Base-by-base conservation (phyloP, 2,113 vertebrate species). In the Acanthisitta chloris region DNA sequence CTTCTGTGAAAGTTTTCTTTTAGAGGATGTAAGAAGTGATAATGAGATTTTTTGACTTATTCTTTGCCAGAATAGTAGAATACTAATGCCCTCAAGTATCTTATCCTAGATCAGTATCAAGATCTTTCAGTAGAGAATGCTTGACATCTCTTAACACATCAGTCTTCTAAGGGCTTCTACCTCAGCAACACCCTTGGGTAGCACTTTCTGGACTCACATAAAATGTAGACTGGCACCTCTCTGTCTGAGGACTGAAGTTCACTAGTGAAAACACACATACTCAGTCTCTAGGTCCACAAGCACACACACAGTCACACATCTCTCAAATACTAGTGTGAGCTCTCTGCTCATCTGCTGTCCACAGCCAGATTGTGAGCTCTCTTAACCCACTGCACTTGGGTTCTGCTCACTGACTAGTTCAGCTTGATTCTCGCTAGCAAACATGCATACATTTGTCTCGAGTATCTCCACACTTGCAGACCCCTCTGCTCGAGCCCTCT, bases 381-480 rank as follows among this genome's bases (percentile, higher is more conserved):
- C 18, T 14, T 34, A 43, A 26, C 28, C 84, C 3, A 2, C 17
- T 3, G 0, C n/a, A 5, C 34, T n/a, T 77, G 33, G 23, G 3
- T 78, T 20, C 64, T 28, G 0, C 15, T 49, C 21, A 12, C 8
- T 7, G 34, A 5, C 25, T 81, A 19, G 12, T 81, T 72, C 38
- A 69, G 23, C 40, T 49, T 59, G 33, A 21, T 55, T 65, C 54
- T 73, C 4, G 3, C 21, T 45, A 45, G 64, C 19, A 71, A 6
- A 13, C 12, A 26, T 26, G 28, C 24, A 71, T 10, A 2, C 0
- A 0, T 23, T 62, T 13, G 7, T 57, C 57, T 80, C 10, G 1
- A 69, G 31, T 28, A 23, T 43, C 25, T 52, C 38, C 21, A 23
- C 0, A 0, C 14, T 69, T 73, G 70, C 25, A 38, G 43, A 78